Evolutionary conservation across 2,888 invertebrate genomes (phyloP), one percentile per base, ranked within the genome.

Genomic region (Atrina japonica): DNA sequence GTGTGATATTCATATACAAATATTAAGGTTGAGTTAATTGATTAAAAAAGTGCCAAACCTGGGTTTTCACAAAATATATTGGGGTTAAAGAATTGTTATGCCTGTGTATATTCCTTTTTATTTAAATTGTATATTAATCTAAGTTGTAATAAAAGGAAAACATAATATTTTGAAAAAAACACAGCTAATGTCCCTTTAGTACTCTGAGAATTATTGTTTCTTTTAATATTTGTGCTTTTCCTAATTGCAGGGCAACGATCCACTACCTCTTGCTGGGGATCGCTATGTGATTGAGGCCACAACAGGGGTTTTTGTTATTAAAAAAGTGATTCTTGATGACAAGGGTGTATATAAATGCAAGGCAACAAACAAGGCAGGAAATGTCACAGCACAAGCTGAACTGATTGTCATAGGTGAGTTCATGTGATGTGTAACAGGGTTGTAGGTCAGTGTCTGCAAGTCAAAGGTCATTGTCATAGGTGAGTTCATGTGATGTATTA

Each of bases 291-390:
- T 70, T 21, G 25, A 43, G 18, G 29, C 16, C 40, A 41, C 53
- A 25, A 56, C 27, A 2, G 70, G 70, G 7, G 40, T 56, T 5
- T 66, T 70, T n/a, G 55, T 56, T n/a, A 70, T 70, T 1, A 70
- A 66, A 2, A 18, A 27, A 7, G 66, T 66, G 11, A 70, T 65
- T 11, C 47, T 41, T 3, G 70, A 70, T 27, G 70, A 70, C 9
- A 18, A 52, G 23, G 70, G 66, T 21, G 35, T 21, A 3, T 70
- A 70, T 30, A 47, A 40, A n/a, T 70, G 70, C 49, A 52, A 23
- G 23, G 70, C 70, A 9, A 23, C 6, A 1, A 70, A 66, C 30
- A 40, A 40, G 29, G 59, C 47, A 25, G 60, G 55, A 2, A 3
- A 9, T 21, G 66, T 25, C 7, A 35, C n/a, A 30, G 21, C 23